Percentiles rank a stretch among this genome's conserved stretches.
These are phyloP conservation scores for Rallus limicola DNA, from an alignment of 2,113 vertebrate genomes.

Conservation along the genomic window DNA sequence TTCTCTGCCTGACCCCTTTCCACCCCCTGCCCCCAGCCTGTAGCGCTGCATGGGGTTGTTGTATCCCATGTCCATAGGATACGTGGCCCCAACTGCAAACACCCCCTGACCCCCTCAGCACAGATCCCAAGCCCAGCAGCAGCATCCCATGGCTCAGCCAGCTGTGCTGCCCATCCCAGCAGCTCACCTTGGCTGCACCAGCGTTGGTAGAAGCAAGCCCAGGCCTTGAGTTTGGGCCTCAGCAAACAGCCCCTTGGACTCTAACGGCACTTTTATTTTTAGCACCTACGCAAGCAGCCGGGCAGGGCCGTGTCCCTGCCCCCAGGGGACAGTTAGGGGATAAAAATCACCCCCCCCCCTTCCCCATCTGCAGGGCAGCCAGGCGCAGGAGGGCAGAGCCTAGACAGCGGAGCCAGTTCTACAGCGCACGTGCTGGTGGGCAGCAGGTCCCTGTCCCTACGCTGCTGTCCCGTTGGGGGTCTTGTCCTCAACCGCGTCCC, in stretches of 20 bases:
- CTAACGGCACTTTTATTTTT: background rate
- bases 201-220: background rate
- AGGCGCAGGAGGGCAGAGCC: background rate
- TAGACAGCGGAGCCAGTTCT: background rate
- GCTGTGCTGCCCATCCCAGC: background rate
- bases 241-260: background rate
- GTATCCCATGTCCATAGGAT: too few species aligned
- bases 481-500: slow-evolving; percentile 68
- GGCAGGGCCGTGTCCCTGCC: background rate
- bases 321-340: background rate
- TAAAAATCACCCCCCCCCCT: background rate
- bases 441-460: background rate
- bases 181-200: rapidly evolving
- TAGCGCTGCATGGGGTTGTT: too few species aligned
- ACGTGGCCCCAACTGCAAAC: background rate
- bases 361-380: background rate
- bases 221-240: background rate
- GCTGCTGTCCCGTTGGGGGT: background rate
- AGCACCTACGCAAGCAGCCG: background rate
- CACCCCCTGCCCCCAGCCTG: too few species aligned
- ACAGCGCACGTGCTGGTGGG: background rate
- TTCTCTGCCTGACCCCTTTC: too few species aligned
- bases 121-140: background rate
- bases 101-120: background rate
- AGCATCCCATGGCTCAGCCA: background rate